Evolutionary conservation across 2,888 invertebrate species (phyloP).

Genomic region (Dicranocentrus wangi): DNA sequence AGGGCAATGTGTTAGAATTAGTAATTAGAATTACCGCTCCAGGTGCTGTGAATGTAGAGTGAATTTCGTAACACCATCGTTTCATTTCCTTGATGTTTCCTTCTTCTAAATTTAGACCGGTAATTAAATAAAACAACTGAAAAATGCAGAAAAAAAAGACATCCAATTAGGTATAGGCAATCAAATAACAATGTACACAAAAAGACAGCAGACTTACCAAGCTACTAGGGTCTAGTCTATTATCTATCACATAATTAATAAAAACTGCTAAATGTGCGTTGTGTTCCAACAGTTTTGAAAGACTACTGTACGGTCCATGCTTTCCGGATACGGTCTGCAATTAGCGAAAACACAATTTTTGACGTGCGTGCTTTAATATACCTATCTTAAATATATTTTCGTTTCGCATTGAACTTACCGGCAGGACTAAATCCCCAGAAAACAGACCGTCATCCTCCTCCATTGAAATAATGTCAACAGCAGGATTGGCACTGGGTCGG

Average conservation of each 20-base stretch:
- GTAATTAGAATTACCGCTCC: conserved; percentile 80
- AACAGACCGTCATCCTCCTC: conserved; percentile 86
- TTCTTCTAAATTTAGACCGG: conserved; percentile 87
- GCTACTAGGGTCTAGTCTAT: conserved; percentile 84
- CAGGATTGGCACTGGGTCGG: conserved; percentile 62
- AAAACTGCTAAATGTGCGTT: conserved; percentile 95
- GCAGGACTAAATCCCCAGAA: conserved; percentile 50
- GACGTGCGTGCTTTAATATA: background rate
- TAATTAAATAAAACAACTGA: conserved; percentile 89
- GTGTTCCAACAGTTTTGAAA: conserved; percentile 86
- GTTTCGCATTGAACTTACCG: conserved; percentile 27
- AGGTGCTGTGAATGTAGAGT: conserved; percentile 94
- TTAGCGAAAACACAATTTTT: conserved; percentile 36
- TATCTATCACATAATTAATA: conserved; percentile 90
- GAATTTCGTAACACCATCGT: conserved; percentile 99
- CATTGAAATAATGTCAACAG: conserved; percentile 86
- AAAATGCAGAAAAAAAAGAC: conserved; percentile 73
- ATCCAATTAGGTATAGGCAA: too few relatives aligned
- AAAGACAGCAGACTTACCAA: conserved; percentile 81
- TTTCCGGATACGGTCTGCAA: conserved; percentile 84
- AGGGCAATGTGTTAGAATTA: too few relatives aligned
- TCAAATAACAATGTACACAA: background rate
- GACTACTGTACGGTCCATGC: conserved; percentile 91
- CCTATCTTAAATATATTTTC: background rate
- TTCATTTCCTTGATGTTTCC: conserved; percentile 92